These are phyloP conservation scores for Alloplasta piceator DNA, from an alignment of 2,888 invertebrate species.

Conservation along the genomic window DNA sequence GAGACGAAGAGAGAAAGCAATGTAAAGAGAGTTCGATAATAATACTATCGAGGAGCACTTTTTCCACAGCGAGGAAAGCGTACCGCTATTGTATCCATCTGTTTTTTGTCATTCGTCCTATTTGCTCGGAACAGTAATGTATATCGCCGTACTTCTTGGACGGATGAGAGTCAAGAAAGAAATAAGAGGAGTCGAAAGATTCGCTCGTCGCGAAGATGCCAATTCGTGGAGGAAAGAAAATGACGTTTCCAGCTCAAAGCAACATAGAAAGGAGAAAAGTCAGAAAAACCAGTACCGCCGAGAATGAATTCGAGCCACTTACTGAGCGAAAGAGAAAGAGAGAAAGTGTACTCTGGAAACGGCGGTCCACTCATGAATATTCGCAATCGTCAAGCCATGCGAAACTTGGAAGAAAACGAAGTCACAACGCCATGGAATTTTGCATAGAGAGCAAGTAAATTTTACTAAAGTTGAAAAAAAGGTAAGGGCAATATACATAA, in stretches of 20 bases:
- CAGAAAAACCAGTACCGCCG: neutral
- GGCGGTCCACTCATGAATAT: conserved; percentile 59
- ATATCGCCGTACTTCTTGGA: conserved; percentile 8
- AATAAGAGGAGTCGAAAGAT: neutral
- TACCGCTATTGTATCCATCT: conserved; percentile 3
- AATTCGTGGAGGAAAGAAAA: conserved; percentile 35
- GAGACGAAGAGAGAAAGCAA: conserved; percentile 15
- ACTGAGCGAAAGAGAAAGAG: neutral
- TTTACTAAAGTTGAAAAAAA: conserved; percentile 51
- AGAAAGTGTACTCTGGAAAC: conserved; percentile 1
- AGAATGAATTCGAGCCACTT: conserved; percentile 40
- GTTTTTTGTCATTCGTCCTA: conserved; percentile 24
- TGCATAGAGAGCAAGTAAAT: conserved; percentile 45
- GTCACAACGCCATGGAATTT: conserved; percentile 24
- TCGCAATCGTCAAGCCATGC: conserved; percentile 42
- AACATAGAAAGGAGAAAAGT: conserved; percentile 11
- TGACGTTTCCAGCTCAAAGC: conserved; percentile 1
- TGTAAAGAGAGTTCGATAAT: conserved; percentile 49
- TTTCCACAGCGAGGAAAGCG: neutral
- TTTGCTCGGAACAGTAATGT: conserved; percentile 30
- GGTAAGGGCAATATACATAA: conserved; percentile 42
- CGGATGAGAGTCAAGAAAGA: neutral
- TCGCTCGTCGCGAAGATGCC: conserved; percentile 33
- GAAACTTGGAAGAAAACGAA: conserved; percentile 57
- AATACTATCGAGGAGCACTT: conserved; percentile 17